Evolutionary conservation across 2,888 invertebrate species (phyloP), one percentile per base, ranked within the genome.

Genomic region (Pseudanteris insignis): DNA sequence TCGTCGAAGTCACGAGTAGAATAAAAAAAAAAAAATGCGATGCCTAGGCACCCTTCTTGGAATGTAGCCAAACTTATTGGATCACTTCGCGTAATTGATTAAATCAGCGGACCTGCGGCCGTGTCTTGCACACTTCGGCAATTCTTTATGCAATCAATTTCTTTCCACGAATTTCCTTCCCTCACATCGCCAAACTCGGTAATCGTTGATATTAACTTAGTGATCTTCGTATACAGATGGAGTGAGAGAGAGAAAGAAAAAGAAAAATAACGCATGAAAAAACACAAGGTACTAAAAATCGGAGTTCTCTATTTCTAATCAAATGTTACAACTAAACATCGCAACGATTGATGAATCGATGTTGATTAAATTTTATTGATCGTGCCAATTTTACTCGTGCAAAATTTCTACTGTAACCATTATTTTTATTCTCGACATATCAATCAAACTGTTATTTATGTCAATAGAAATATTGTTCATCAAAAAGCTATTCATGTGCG

Each of bases 41-140:
- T 41, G 36, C 51, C 60, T 47, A 61, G 57, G 55, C 55, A 37
- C 58, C 59, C 59, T 33, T 54, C 53, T 13, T 63, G 64, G 58
- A 53, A 14, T 28, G 36, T 33, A 25, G 63, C 63, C 60, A 67
- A 67, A 38, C 46, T 64, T 59, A 60, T 64, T 57, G 28, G 28
- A 47, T 55, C 32, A 47, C 55, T 48, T 24, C 41, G 55, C 36
- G 41, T 57, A 63, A 58, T 61, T 61, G 61, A 64, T 63, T 64
- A 40, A 63, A 59, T 61, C 48, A 15, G 29, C 51, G 29, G 24
- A 60, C 36, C 44, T 46, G 28, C 37, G 47, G 38, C 58, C 50
- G 57, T 54, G 44, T 30, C 37, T 63, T 44, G 48, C 46, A 28
- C 26, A 51, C 43, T 59, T 46, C 13, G 28, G 37, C 48, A 37